Conservation (phyloP, 2,888 invertebrate species). For the Caenorhabditis sp. region DNA sequence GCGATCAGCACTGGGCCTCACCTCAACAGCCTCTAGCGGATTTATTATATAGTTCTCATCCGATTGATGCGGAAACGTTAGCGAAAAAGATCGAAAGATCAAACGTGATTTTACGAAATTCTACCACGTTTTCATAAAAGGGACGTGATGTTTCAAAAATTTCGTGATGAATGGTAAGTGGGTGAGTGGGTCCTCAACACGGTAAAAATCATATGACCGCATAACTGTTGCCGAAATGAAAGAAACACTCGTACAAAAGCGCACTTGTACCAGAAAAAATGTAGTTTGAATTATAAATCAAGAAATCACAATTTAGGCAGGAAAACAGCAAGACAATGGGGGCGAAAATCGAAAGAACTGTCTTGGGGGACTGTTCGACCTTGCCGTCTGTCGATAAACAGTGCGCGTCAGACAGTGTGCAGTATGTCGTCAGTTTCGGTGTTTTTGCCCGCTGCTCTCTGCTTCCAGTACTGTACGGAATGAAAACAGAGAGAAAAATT, state of each 20-base stretch:
- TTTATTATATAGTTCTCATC: conserved; percentile 42
- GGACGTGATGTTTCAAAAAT: conserved; percentile 21
- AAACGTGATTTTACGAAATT: conserved; percentile 31
- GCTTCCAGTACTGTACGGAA: background rate
- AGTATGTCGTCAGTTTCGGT: conserved; percentile 11
- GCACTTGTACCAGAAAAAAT: conserved; percentile 24
- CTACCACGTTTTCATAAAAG: conserved; percentile 21
- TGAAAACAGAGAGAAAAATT: background rate
- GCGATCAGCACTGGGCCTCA: background rate
- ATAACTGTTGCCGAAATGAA: no score
- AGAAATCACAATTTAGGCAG: background rate
- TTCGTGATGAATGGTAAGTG: conserved; percentile 24
- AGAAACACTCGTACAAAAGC: no score
- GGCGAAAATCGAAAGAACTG: background rate
- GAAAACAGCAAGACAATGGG: background rate
- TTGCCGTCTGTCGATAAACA: background rate
- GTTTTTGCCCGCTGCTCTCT: background rate
- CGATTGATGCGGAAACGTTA: conserved; percentile 25
- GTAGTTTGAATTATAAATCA: conserved; percentile 31
- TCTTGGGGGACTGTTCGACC: background rate
- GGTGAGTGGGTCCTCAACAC: conserved; percentile 25
- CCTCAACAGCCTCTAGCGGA: conserved; percentile 9
- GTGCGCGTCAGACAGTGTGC: background rate
- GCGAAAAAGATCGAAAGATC: conserved; percentile 42
- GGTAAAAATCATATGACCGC: conserved; percentile 3